Conservation (phyloP, 2,113 vertebrate genomes). For the Cnemophilus loriae region DNA sequence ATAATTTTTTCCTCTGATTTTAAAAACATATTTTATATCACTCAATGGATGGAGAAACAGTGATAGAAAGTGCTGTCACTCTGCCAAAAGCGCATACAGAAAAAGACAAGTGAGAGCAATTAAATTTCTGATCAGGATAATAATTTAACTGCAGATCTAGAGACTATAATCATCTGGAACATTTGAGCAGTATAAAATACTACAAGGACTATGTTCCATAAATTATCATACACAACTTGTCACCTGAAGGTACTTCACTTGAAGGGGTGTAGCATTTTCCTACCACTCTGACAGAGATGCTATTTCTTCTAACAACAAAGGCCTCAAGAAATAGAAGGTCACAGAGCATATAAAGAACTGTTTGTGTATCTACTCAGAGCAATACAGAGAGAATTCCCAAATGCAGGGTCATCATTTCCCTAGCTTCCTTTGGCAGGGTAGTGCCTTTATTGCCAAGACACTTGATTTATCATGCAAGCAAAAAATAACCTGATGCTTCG, state of each 20-base stretch:
- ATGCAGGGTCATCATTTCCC: not conserved
- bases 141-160: constrained; percentile 56
- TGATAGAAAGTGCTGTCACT: constrained; percentile 49
- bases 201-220: not conserved
- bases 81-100: constrained; percentile 45
- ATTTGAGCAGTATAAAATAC: constrained; percentile 26
- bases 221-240: not conserved
- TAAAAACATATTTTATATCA: constrained; percentile 20
- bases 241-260: not conserved
- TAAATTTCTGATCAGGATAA: constrained; percentile 61
- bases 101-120: constrained; percentile 63
- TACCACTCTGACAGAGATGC: not conserved
- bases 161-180: constrained; percentile 51
- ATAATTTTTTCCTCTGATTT: constrained; percentile 22
- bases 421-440: not conserved
- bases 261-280: not conserved
- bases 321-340: not conserved
- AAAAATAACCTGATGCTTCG: not conserved
- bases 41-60: not conserved
- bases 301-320: not conserved
- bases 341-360: not conserved
- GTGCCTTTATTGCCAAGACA: not conserved
- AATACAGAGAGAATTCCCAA: not conserved
- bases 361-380: not conserved
- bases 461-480: not conserved